phyloP scores from a whole-genome alignment of 1,140 invertebrate genomes.

The Drosophila novamexicana region DNA sequence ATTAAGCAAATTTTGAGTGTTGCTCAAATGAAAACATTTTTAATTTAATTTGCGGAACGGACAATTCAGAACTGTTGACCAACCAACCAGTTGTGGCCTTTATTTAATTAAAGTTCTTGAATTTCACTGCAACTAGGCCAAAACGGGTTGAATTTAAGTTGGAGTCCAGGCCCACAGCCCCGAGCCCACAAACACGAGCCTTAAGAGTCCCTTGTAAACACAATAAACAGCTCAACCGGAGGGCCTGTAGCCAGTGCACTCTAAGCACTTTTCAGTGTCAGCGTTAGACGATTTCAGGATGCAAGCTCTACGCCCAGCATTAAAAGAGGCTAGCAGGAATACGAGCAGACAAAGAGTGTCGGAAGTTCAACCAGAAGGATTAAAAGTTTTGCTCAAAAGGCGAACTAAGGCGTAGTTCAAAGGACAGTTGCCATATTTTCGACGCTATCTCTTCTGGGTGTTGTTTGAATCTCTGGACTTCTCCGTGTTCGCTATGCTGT shows the following conservation, averaged over 20 bases:
- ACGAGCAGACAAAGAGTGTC: constrained; percentile 25
- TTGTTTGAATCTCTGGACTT: constrained; percentile 25
- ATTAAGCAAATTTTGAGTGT: constrained; percentile 13
- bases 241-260: constrained; percentile 10
- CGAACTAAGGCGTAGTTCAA: constrained; percentile 53
- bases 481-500: constrained; percentile 6
- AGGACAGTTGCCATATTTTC: constrained; percentile 60
- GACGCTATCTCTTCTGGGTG: constrained; percentile 5
- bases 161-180: neutral
- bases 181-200: neutral
- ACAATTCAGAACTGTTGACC: constrained; percentile 18
- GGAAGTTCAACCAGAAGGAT: constrained; percentile 68
- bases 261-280: constrained; percentile 71
- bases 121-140: constrained; percentile 17
- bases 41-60: constrained; percentile 25
- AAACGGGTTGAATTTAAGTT: neutral
- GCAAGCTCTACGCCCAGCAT: neutral
- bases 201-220: constrained; percentile 43
- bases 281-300: constrained; percentile 45
- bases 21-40: constrained; percentile 25
- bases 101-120: constrained; percentile 38
- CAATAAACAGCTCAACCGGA: constrained; percentile 57
- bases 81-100: constrained; percentile 29
- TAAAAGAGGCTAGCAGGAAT: constrained; percentile 11
- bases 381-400: constrained; percentile 70